These are phyloP conservation scores for Chesias legatella DNA, from an alignment of 2,888 invertebrate genomes.

Conservation along the genomic window DNA sequence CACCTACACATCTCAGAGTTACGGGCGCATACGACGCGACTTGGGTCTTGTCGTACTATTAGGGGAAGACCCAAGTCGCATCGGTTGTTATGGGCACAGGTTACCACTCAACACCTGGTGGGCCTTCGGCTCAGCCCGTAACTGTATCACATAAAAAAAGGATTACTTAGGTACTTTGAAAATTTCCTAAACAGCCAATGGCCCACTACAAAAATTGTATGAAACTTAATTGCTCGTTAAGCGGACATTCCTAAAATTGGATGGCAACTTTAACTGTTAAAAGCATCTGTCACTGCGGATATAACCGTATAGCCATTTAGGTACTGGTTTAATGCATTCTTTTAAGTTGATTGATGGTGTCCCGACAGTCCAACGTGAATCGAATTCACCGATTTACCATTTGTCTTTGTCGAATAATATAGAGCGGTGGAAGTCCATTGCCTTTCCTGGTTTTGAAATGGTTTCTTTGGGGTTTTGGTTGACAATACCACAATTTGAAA, in stretches of 20 bases:
- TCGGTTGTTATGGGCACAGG: too few species aligned
- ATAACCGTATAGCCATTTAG: constrained; percentile 20
- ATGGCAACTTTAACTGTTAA: constrained; percentile 50
- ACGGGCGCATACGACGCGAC: too few species aligned
- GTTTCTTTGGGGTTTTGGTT: constrained; percentile 10
- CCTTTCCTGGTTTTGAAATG: constrained; percentile 11
- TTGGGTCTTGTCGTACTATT: too few species aligned
- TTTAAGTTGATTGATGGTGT: constrained; percentile 44
- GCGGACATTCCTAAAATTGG: constrained; percentile 42
- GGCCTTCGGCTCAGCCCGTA: too few species aligned
- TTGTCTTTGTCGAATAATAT: constrained; percentile 39
- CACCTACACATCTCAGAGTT: too few species aligned
- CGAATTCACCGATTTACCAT: constrained; percentile 37
- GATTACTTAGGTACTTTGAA: constrained; percentile 15
- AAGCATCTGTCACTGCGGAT: constrained; percentile 42
- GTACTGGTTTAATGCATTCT: constrained; percentile 46
- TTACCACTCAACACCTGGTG: too few species aligned
- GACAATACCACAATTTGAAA: background rate
- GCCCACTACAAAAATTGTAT: constrained; percentile 25
- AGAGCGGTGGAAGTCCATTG: constrained; percentile 13
- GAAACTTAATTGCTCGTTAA: constrained; percentile 35
- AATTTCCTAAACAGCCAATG: constrained; percentile 21
- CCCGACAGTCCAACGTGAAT: constrained; percentile 28
- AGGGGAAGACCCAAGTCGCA: too few species aligned
- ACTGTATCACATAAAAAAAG: too few species aligned